Conservation (phyloP, 2,113 vertebrate genomes). For the Falco punctatus region DNA sequence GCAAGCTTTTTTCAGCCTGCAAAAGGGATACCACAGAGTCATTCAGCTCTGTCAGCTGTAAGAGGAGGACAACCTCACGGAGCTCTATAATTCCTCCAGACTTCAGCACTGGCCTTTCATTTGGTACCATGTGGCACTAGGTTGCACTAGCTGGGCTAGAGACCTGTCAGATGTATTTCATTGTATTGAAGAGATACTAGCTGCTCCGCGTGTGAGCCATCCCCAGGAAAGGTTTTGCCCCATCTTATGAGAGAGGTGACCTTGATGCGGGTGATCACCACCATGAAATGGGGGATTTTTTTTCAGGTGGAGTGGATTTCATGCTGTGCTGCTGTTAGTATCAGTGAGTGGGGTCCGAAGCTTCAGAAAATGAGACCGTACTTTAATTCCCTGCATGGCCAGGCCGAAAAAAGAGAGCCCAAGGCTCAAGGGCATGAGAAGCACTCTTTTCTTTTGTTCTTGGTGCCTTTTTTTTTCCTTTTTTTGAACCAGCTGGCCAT, state of each 20-base stretch:
- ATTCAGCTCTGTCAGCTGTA: not conserved
- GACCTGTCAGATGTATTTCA: fast-evolving
- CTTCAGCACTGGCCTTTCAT: fast-evolving
- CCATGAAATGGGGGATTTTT: fast-evolving
- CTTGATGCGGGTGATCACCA: not conserved
- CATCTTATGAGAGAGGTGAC: not conserved
- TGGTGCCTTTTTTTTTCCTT: not conserved
- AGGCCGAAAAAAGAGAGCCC: not conserved
- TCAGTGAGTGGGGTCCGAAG: fast-evolving
- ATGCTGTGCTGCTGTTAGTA: not conserved
- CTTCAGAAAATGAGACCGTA: not conserved
- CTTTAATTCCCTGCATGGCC: not conserved
- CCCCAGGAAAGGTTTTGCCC: not conserved
- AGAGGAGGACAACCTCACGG: not conserved
- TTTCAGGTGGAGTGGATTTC: not conserved
- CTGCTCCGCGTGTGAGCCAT: fast-evolving
- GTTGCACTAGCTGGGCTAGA: fast-evolving
- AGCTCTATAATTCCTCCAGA: not conserved
- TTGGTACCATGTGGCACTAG: fast-evolving
- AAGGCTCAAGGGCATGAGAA: conserved; percentile 39
- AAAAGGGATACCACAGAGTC: not conserved
- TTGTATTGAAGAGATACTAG: not conserved
- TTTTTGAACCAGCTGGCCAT: conserved; percentile 11
- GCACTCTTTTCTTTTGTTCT: conserved; percentile 9
- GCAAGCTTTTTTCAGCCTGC: fast-evolving